Evolutionary conservation across 2,797 vertebrate genomes (phyloP), one percentile per base, ranked within the genome.

Genomic region (Gambelia wislizenii): DNA sequence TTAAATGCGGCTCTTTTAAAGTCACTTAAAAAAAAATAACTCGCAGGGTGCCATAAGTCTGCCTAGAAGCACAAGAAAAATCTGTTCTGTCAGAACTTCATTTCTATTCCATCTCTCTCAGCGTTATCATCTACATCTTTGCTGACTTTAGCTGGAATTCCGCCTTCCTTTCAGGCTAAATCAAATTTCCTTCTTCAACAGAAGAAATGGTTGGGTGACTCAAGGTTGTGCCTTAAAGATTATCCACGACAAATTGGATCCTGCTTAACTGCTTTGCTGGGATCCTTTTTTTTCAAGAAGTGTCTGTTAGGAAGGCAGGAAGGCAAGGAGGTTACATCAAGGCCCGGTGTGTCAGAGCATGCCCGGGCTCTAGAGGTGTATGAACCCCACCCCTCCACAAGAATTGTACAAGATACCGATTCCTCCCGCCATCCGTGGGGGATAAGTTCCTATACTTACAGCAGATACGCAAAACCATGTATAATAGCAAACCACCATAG

Each of bases 121-220:
- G 69, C 42, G 6, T 86, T 89, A 89, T 82, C 88, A 54, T 64
- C 88, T 75, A 30, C 77, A 89, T 89, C 88, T 89, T 89, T 89
- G 88, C 88, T 89, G 88, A 89, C 88, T 89, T 81, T 74, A 89
- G 88, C 84, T 64, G 69, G 88, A 89, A 89, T 86, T 86, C 39
- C 4, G 25, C 83, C 84, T 85, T 52, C 83, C 69, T 76, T 82
- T 86, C 77, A 42, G 56, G 75, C n/a, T 86, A 89, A 89, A 89
- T 89, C 88, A 89, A 85, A 86, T 89, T 67, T 80, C 69, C 83
- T 80, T 49, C 76, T 64, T 61, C 54, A 6, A 16, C 84, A 42
- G 78, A 89, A 89, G 84, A 54, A 72, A 64, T 42, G 56, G 42
- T 44, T 52, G 42, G 84, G 67, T 42, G 56, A 49, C 56, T 86